Percentiles rank a stretch among this genome's conserved stretches.
phyloP scores from a whole-genome alignment of 64 coral and sea anemone genomes.

The Montipora foliosa region DNA sequence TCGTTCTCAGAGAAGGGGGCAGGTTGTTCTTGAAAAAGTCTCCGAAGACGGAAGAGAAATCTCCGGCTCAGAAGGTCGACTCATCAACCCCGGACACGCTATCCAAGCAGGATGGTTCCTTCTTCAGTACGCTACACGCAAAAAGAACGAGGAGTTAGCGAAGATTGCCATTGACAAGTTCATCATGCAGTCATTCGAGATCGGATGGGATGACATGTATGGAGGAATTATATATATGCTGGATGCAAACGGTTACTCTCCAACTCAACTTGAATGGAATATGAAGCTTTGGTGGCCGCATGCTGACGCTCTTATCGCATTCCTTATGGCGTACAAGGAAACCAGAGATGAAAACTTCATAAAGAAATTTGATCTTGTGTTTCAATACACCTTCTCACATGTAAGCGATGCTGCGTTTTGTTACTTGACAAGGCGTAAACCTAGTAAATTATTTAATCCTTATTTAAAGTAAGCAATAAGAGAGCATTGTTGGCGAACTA shows the following conservation, averaged over 20 bases:
- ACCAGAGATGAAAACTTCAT: conserved; percentile 60
- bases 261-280: conserved; percentile 87
- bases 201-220: conserved; percentile 83
- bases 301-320: conserved; percentile 80
- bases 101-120: conserved; percentile 98
- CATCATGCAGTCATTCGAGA: conserved; percentile 77
- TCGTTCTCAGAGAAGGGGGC: conserved; percentile 77
- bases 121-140: conserved; percentile 58
- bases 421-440: not conserved
- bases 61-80: conserved; percentile 68
- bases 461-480: too few species aligned
- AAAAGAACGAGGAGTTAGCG: conserved; percentile 34
- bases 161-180: conserved; percentile 80
- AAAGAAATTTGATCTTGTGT: conserved; percentile 77
- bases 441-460: not conserved
- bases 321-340: conserved; percentile 85
- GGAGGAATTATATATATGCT: conserved; percentile 85
- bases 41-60: conserved; percentile 70
- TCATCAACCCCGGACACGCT: conserved; percentile 92
- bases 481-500: too few species aligned
- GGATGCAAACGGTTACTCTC: conserved; percentile 81
- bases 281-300: conserved; percentile 96
- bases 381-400: conserved; percentile 86
- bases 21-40: conserved; percentile 84
- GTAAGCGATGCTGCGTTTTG: conserved; percentile 26